Base-by-base conservation (phyloP, 2,888 invertebrate species). In the Cheilosia pagana region DNA sequence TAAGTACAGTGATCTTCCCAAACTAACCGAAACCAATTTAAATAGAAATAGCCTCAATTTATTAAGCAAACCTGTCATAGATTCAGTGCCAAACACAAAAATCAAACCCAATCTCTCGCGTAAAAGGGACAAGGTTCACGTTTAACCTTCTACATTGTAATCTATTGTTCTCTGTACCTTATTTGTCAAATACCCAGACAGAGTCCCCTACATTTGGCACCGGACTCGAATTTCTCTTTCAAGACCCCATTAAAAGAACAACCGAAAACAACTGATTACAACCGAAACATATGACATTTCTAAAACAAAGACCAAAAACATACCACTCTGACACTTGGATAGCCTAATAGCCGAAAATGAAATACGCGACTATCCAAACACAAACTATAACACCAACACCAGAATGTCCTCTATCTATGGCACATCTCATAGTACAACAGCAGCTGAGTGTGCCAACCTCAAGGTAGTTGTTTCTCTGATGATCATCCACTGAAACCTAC, bases 311-410 rank as follows among this genome's bases (percentile, higher is more conserved):
- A 12, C 41, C 21, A 48, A 53, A 48, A 45, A 74, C 70, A 71
- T 65, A 70, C 81, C 76, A 75, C 55, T 62, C 52, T 71, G 81
- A 85, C 85, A 85, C 60, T 60, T 81, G 65, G 19, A 70, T 75
- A 65, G 75, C 70, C 79, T 71, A 85, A 76, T 67, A 74, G 39
- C 63, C 62, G 53, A 70, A 67, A 41, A 50, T 41, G 39, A 79
- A 65, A 70, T 60, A 68, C 70, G 25, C 31, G 52, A 65, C 55
- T 67, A 75, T 70, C 62, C 31, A 67, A 59, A 59, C 19, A 12
- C 48, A 48, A 48, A 48, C 31, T 41, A 23, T 52, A 43, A 65
- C 31, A 81, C 52, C 55, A 59, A 45, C 43, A 50, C 63, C 70
- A 75, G 31, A 67, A 75, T 68, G 72, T 70, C 63, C 45, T 59